phyloP scores from a whole-genome alignment of 2,888 invertebrate genomes.

The Ptychoptera contaminata region DNA sequence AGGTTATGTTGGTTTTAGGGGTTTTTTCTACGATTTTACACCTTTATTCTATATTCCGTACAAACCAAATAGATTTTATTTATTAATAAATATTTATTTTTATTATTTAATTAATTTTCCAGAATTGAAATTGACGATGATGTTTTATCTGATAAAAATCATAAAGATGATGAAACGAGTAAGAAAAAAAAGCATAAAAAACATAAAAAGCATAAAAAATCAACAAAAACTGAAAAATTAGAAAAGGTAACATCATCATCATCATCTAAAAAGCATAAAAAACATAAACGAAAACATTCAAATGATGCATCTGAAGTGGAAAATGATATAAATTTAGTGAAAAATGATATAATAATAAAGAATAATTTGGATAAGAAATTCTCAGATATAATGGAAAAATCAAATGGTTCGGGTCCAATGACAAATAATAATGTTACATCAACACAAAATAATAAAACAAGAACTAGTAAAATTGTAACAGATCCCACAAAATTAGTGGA shows the following conservation, averaged over 20 bases:
- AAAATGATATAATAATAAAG: constrained; percentile 27
- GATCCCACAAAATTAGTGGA: constrained; percentile 34
- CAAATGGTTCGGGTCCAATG: constrained; percentile 6
- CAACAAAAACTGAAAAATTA: constrained; percentile 37
- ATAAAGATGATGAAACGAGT: constrained; percentile 19
- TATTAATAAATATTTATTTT: too few relatives aligned
- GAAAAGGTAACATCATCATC: constrained; percentile 18
- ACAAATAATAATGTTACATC: constrained; percentile 13
- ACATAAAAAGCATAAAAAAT: constrained; percentile 53
- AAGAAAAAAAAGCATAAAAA: constrained; percentile 41
- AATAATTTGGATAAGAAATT: constrained; percentile 20
- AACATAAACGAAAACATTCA: constrained; percentile 34
- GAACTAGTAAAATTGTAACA: constrained; percentile 25
- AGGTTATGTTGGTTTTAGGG: too few relatives aligned
- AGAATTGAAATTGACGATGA: constrained; percentile 1
- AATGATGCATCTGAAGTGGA: constrained; percentile 18
- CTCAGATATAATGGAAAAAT: constrained; percentile 23
- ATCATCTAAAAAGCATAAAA: constrained; percentile 41
- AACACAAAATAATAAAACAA: constrained; percentile 16
- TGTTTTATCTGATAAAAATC: constrained; percentile 17
- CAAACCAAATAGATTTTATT: too few relatives aligned
- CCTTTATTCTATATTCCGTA: too few relatives aligned
- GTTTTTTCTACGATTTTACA: too few relatives aligned
- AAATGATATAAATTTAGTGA: constrained; percentile 29
- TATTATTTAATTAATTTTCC: neutral